Evolutionary conservation across 2,888 invertebrate genomes (phyloP), one percentile per base, ranked within the genome.

Genomic region (Ophioninae sp.): DNA sequence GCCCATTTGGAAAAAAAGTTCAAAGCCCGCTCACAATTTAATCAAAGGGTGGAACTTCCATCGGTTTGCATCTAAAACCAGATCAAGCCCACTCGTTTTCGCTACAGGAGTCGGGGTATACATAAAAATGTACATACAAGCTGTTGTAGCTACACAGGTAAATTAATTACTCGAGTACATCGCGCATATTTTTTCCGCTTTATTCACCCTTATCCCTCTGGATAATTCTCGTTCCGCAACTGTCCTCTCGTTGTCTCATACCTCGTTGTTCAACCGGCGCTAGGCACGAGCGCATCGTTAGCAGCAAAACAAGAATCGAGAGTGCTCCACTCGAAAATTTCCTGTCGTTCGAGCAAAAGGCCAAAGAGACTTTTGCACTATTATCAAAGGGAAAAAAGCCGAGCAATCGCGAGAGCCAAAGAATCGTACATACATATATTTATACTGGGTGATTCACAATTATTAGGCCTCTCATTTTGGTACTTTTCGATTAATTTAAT

Each of bases 291-390:
- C 9, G 63, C 44, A 64, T 63, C 73, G 44, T 72, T 72, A 72
- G 65, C 20, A 22, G 30, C 56, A 30, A 51, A 51, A 17, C 51
- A 51, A 58, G 65, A 23, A 65, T 37, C 75, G 39, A 39, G 56
- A 64, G 73, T 68, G 83, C 75, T 84, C 71, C 69, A 71, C 71
- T 71, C 80, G 79, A 84, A 79, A 78, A 82, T 69, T 20, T 74
- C 44, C 76, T 65, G 64, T 56, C 22, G 81, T 44, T 74, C 51
- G 68, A 79, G 79, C 74, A 78, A 83, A 84, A 84, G 77, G 17
- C 68, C 77, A 83, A 78, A 77, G 69, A 74, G 69, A 65, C 56
- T 80, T 61, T 23, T 59, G 80, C 13, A 17, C 37, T 61, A 58
- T 61, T 77, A 37, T 80, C 83, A 71, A 76, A 81, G 83, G 74